A percentile compares a stretch with the other conserved stretches of the same genome.
These are phyloP conservation scores for Allygus modestus DNA, from an alignment of 2,888 invertebrate genomes.

Conservation along the genomic window DNA sequence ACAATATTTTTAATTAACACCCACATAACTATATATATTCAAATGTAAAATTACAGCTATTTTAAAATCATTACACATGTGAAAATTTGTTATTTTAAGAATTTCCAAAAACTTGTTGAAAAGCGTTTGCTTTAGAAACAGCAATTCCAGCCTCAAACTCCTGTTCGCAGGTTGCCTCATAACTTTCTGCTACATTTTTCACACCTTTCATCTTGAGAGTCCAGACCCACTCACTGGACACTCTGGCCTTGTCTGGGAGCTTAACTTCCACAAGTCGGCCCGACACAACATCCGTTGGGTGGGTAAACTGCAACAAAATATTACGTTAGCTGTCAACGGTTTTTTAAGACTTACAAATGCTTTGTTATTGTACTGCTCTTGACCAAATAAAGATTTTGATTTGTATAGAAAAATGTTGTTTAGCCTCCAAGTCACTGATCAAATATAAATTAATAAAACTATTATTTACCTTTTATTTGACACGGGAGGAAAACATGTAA, in stretches of 20 bases:
- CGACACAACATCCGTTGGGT: conserved; percentile 63
- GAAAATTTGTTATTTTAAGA: background rate
- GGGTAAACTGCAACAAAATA: conserved; percentile 75
- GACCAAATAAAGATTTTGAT: no score
- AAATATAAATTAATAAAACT: no score
- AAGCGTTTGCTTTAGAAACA: background rate
- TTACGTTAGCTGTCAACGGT: background rate
- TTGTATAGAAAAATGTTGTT: no score
- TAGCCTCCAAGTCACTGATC: no score
- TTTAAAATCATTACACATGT: background rate
- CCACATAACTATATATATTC: no score
- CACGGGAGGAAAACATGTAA: no score
- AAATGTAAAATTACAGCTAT: background rate
- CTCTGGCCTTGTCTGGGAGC: conserved; percentile 75
- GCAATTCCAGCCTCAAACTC: conserved; percentile 1
- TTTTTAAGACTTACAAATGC: no score
- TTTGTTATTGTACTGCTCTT: no score
- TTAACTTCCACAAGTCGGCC: conserved; percentile 73
- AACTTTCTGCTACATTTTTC: background rate
- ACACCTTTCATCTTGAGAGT: conserved; percentile 73
- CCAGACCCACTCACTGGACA: conserved; percentile 76
- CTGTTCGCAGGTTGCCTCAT: background rate
- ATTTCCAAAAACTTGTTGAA: conserved; percentile 8
- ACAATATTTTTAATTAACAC: no score
- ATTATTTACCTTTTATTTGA: no score